A percentile compares a stretch with the other conserved stretches of the same genome.
These are phyloP conservation scores for Lepilemur ruficaudatus DNA, from an alignment of 2,797 vertebrate species.

Conservation along the genomic window DNA sequence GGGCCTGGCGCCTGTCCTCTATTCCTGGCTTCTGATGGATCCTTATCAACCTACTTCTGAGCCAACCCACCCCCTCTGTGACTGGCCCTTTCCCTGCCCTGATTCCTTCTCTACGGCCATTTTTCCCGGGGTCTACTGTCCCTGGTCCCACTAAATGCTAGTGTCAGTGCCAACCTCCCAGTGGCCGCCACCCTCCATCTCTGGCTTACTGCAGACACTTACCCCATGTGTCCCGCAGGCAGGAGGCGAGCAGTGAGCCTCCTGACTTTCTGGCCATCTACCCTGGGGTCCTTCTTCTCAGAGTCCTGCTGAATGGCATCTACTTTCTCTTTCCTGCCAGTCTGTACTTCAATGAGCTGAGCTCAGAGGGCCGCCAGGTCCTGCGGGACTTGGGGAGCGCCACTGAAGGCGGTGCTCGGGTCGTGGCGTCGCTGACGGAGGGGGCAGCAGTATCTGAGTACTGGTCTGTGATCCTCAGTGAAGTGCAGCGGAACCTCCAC, in stretches of 20 bases:
- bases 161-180: background rate
- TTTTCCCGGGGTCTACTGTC: background rate
- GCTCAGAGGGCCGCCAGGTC: constrained; percentile 89
- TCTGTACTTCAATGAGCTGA: constrained; percentile 96
- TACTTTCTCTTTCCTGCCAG: constrained; percentile 78
- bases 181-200: background rate
- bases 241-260: background rate
- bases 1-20: background rate
- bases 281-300: background rate
- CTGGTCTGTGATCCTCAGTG: constrained; percentile 93
- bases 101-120: background rate
- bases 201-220: background rate
- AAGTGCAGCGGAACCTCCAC: constrained; percentile 90
- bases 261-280: background rate
- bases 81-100: background rate
- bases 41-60: background rate
- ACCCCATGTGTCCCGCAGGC: rapidly evolving
- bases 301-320: background rate
- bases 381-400: constrained; percentile 79
- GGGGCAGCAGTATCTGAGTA: constrained; percentile 91
- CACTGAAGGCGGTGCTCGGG: constrained; percentile 83
- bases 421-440: constrained; percentile 93
- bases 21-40: background rate
- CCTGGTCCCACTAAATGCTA: background rate
- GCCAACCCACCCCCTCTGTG: background rate